These are phyloP conservation scores for Synanthedon myopaeformis DNA, from an alignment of 2,888 invertebrate species.

Conservation along the genomic window DNA sequence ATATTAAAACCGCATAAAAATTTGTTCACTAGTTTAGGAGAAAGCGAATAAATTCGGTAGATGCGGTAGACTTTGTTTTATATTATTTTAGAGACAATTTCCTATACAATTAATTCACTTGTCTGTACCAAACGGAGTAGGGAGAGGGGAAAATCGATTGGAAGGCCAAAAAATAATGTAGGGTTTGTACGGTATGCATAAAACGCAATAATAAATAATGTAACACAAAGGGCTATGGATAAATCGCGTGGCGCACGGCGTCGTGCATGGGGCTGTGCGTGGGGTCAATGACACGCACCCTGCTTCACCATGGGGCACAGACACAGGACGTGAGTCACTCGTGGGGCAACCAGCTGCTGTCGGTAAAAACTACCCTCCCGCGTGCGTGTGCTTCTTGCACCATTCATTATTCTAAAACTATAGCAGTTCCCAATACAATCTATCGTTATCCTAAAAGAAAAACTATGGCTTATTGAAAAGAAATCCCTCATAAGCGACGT, in stretches of 20 bases:
- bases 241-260: constrained; percentile 47
- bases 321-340: constrained; percentile 57
- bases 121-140: constrained; percentile 31
- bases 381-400: constrained; percentile 28
- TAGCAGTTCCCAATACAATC: constrained; percentile 24
- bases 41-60: too few species aligned
- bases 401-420: constrained; percentile 23
- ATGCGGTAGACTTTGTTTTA: too few species aligned
- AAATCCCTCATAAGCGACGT: too few species aligned
- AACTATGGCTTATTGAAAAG: not conserved
- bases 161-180: constrained; percentile 18
- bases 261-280: constrained; percentile 54
- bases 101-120: constrained; percentile 15
- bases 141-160: not conserved
- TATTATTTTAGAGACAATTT: too few species aligned
- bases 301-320: constrained; percentile 54
- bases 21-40: too few species aligned
- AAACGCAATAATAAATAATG: constrained; percentile 56
- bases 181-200: constrained; percentile 36
- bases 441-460: constrained; percentile 2
- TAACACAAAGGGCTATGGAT: constrained; percentile 58
- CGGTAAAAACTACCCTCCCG: constrained; percentile 60
- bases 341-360: constrained; percentile 67
- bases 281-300: constrained; percentile 68
- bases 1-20: too few species aligned